Percentiles rank a stretch among this genome's conserved stretches.
Conservation (phyloP, 2,113 vertebrate species). For the Perca fluviatilis region DNA sequence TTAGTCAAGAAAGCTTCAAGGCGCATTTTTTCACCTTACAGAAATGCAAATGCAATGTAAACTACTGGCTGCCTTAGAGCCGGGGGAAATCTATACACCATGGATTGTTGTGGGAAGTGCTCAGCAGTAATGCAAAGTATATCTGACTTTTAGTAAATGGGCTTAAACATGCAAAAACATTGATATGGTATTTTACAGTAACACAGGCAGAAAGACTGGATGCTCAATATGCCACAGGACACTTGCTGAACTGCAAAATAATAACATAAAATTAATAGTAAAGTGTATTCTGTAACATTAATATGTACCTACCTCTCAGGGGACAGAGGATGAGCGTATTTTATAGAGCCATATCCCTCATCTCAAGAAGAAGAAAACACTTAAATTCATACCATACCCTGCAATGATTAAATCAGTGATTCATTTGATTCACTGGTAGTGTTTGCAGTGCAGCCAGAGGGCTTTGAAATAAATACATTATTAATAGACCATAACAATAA, state of each 20-base stretch:
- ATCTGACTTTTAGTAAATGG: constrained; percentile 36
- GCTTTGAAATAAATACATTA: constrained; percentile 48
- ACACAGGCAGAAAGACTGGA: not conserved
- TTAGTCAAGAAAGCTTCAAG: constrained; percentile 31
- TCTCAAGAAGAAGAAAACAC: constrained; percentile 10
- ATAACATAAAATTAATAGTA: not conserved
- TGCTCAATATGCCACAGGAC: not conserved
- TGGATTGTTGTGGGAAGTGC: constrained; percentile 42
- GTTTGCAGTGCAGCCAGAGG: constrained; percentile 26
- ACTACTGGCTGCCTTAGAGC: constrained; percentile 5
- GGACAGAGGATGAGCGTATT: not conserved
- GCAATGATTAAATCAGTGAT: constrained; percentile 38
- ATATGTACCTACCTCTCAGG: constrained; percentile 15
- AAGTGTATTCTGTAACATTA: constrained; percentile 1
- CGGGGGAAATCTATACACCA: constrained; percentile 34
- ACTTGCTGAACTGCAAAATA: not conserved
- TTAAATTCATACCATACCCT: not conserved
- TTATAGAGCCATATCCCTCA: not conserved
- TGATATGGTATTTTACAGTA: not conserved
- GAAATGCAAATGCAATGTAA: constrained; percentile 52
- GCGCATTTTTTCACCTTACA: constrained; percentile 16
- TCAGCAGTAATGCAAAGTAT: constrained; percentile 49
- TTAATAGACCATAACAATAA: constrained; percentile 35
- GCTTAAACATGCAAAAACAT: constrained; percentile 5
- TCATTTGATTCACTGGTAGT: constrained; percentile 26